These are phyloP conservation scores for Drosophila repleta DNA, from an alignment of 1,140 invertebrate species.

Conservation along the genomic window DNA sequence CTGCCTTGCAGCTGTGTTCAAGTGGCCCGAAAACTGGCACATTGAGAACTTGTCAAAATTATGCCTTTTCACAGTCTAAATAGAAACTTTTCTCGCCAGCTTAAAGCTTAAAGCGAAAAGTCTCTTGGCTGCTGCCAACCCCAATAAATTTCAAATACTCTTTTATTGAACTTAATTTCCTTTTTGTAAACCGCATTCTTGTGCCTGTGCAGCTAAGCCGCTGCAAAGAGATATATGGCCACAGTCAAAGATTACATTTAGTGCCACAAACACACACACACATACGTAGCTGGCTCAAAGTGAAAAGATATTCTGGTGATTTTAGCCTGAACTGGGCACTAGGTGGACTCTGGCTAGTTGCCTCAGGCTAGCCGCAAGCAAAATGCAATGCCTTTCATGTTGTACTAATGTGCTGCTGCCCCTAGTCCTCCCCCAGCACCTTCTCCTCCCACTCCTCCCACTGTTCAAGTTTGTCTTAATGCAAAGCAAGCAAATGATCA, in stretches of 20 bases:
- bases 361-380: slow-evolving; percentile 49
- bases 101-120: slow-evolving; percentile 28
- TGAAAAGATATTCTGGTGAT: slow-evolving; percentile 40
- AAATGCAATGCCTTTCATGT: slow-evolving; percentile 59
- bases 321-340: slow-evolving; percentile 34
- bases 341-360: slow-evolving; percentile 32
- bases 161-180: slow-evolving; percentile 81
- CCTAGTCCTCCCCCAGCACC: no score
- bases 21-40: slow-evolving; percentile 36
- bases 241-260: slow-evolving; percentile 75
- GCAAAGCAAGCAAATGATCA: slow-evolving; percentile 59
- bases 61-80: slow-evolving; percentile 24
- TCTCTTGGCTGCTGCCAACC: slow-evolving; percentile 12
- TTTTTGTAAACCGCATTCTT: slow-evolving; percentile 70
- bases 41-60: slow-evolving; percentile 76
- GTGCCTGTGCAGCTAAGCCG: slow-evolving; percentile 48
- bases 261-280: slow-evolving; percentile 28
- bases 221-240: slow-evolving; percentile 75
- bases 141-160: slow-evolving; percentile 74
- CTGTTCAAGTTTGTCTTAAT: slow-evolving; percentile 10
- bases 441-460: no score
- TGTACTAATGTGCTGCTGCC: slow-evolving; percentile 32
- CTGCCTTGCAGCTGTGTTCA: slow-evolving; percentile 29
- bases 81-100: slow-evolving; percentile 15
- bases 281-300: slow-evolving; percentile 13